Base-by-base conservation (phyloP, 2,888 invertebrate genomes). In the Megamerina dolium region DNA sequence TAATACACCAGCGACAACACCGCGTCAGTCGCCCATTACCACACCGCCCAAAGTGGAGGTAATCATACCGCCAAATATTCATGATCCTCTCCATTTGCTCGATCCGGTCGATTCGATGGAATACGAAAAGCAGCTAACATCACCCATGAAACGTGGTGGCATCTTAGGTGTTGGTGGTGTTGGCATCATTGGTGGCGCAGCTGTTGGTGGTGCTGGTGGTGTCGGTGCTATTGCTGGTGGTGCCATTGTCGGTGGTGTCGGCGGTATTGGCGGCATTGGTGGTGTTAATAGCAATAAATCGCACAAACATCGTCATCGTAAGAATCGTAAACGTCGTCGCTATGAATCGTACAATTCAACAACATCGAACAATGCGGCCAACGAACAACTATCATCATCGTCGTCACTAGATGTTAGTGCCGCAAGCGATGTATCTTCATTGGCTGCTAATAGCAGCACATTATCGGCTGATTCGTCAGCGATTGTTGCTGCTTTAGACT, bases 51-150 rank as follows among this genome's bases (percentile, higher is more conserved):
- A 86, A 65, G 85, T 94, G 52, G 90, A 92, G 74, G 91, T 90
- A 3, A 85, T 91, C 46, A 92, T 93, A 64, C 95, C 94, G 37
- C 87, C 87, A 23, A 92, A 95, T 66, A 89, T 92, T 37, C 79
- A 84, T 59, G 95, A 96, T 74, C 95, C 95, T 2, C 72, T 96
- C 38, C 92, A 93, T 73, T 74, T 96, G 44, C 78, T 85, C 63
- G 83, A 84, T 60, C 84, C 84, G 26, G 77, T 85, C 32, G 87
- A 87, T 61, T 83, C 86, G 57, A 85, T 82, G 30, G 87, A 88
- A 60, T 87, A 87, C 67, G 87, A 87, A 60, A 85, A 87, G 56
- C 81, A 85, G 54, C 71, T 88, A 53, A 83, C 82, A 63, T 86
- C 81, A 3, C 86, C 79, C 41, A 75, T 77, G 60, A 82, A 82